phyloP scores from a whole-genome alignment of 2,797 vertebrate species.

The Geotria australis region DNA sequence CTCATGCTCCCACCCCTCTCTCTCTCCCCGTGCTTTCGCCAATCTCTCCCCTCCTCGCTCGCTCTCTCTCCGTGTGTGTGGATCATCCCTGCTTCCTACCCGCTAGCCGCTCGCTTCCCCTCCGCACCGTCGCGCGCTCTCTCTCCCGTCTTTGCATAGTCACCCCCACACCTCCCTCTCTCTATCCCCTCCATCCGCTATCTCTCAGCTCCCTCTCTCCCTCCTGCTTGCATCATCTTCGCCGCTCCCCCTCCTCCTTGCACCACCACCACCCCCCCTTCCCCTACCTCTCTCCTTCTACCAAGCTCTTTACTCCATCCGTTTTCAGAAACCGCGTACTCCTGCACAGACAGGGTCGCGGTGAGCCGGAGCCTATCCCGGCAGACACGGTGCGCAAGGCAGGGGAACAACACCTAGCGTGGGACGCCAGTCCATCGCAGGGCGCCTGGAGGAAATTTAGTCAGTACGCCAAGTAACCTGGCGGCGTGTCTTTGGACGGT shows the following conservation, averaged over 20 bases:
- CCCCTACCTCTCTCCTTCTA: constrained; percentile 7
- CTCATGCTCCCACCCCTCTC: background rate
- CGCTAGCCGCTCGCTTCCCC: background rate
- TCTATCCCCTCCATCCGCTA: background rate
- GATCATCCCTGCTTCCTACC: background rate
- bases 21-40: constrained; percentile 2
- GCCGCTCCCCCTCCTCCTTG: constrained; percentile 3
- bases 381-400: too few species aligned
- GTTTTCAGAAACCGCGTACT: too few species aligned
- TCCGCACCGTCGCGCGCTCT: constrained; percentile 3
- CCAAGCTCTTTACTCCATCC: too few species aligned
- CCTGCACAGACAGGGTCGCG: too few species aligned
- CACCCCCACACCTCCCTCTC: background rate
- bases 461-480: background rate
- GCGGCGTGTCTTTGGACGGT: constrained; percentile 7
- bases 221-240: too few species aligned
- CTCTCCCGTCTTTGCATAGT: too few species aligned
- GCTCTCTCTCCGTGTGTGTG: background rate
- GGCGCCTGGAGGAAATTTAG: background rate
- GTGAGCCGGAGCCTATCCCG: too few species aligned
- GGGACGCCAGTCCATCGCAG: too few species aligned
- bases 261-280: constrained; percentile 5
- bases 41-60: background rate
- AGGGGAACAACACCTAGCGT: too few species aligned
- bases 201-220: background rate